Percentiles rank a stretch among this genome's conserved stretches.
These are phyloP conservation scores for Limnothrissa miodon DNA, from an alignment of 2,113 vertebrate species.

Conservation along the genomic window DNA sequence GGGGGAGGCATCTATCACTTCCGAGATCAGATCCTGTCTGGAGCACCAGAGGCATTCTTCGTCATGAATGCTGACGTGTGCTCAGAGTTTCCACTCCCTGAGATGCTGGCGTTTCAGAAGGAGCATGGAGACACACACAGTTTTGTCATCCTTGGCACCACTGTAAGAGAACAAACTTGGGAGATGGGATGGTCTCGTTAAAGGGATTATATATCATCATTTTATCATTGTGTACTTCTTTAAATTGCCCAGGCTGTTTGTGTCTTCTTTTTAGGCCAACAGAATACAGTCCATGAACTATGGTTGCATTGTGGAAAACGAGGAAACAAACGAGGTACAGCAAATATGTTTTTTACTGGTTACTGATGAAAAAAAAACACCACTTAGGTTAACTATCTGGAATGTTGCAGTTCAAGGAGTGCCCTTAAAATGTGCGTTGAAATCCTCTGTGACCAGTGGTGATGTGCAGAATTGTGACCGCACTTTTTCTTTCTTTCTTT, in stretches of 20 bases:
- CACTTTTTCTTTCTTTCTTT: no score
- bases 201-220: no score
- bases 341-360: background rate
- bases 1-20: constrained; percentile 98
- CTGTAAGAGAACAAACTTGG: constrained; percentile 78
- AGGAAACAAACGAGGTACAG: constrained; percentile 85
- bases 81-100: constrained; percentile 86
- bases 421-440: background rate
- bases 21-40: constrained; percentile 95
- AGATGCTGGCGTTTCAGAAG: constrained; percentile 87
- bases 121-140: constrained; percentile 74
- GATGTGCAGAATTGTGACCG: background rate
- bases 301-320: constrained; percentile 91
- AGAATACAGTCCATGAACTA: constrained; percentile 96
- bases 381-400: background rate
- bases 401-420: background rate
- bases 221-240: background rate
- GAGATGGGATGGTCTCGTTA: background rate
- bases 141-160: constrained; percentile 93
- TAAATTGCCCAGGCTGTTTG: background rate
- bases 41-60: constrained; percentile 89
- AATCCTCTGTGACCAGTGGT: no score
- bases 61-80: constrained; percentile 95
- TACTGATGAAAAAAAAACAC: background rate
- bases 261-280: constrained; percentile 79